Base-by-base conservation (phyloP, 1,140 invertebrate genomes). In the Myzus persicae region DNA sequence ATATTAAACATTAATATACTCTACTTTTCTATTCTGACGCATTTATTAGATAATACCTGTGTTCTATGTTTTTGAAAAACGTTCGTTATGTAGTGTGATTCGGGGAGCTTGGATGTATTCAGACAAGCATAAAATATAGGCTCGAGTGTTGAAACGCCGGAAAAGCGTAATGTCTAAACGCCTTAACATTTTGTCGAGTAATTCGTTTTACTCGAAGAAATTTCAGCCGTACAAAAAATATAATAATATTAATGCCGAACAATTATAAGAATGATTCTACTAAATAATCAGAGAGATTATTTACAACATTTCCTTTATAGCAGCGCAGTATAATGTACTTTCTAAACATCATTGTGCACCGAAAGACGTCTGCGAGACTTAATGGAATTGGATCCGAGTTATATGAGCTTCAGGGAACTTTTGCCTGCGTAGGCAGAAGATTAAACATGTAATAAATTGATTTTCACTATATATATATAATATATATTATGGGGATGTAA, bases 321-420 rank as follows among this genome's bases (percentile, higher is more conserved):
- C n/a, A n/a, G n/a, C n/a, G 46, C 26, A 87, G 36, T 8, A 3
- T 1, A 36, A 2, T 51, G 24, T 38, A 89, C n/a, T 24, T 51
- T 38, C n/a, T 51, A 22, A 36, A 87, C 44, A n/a, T 44, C 22
- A 51, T 89, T 51, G 46, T 89, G 36, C 14, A 38, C 36, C 22
- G 46, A 51, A 89, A 89, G 22, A 48, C n/a, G n/a, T 51, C n/a
- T 14, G 14, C 2, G 22, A 38, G 87, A 51, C 87, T 89, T 89
- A 88, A 89, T 89, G 87, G 11, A 89, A 89, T 89, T 51, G n/a
- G 87, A 51, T 89, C 42, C 26, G 84, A 6, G 24, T 85, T 85
- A 42, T 85, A 42, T 18, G 18, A 44, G 87, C 46, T 38, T 51
- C 20, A 2, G n/a, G 46, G 26, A 88, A 89, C 87, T 51, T 89